Base-by-base conservation (phyloP, 64 coral and sea anemone genomes). In the Catalaphyllia jardinei region DNA sequence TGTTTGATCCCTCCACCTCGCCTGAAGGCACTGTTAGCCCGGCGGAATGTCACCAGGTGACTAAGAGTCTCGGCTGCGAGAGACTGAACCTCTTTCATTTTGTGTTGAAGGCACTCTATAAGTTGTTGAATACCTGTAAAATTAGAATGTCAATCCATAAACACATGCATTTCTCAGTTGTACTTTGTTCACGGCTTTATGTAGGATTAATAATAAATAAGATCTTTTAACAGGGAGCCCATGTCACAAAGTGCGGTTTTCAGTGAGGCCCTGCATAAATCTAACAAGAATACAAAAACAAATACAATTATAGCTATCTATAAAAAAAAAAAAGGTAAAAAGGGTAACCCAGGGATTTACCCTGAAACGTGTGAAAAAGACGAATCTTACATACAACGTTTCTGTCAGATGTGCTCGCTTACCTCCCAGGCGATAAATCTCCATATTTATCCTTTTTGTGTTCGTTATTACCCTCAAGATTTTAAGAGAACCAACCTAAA, bases 381-480 rank as follows among this genome's bases (percentile, higher is more conserved):
- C 42, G 7, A 46, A 50, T 79, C 12, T 24, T 50, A n/a, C 16
- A 13, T 8, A 24, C 15, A 79, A 52, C 17, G 77, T 54, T 50
- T 50, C 59, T 49, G 77, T n/a, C 22, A 59, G 20, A 59, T n/a
- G 12, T 27, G 27, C 22, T 79, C n/a, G 11, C 51, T 63, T 74
- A 96, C 94, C 94, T 96, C 88, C 91, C 1, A 96, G 61, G 4
- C 83, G 88, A 72, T 77, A 96, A 38, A 93, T 87, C 71, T 96
- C 94, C 24, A 59, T 90, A 62, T 93, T 96, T 24, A 96, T 84
- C 22, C 75, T 78, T 78, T 92, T 96, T 61, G 78, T 93, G 11
- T 83, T 74, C 60, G 94, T 76, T 79, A 96, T 92, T 24, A 76
- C 72, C 52, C 67, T 92, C 67, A 96, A 39, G 28, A 96, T 86